These are phyloP conservation scores for Drosophila sp. DNA, from an alignment of 1,140 invertebrate species.

Conservation along the genomic window DNA sequence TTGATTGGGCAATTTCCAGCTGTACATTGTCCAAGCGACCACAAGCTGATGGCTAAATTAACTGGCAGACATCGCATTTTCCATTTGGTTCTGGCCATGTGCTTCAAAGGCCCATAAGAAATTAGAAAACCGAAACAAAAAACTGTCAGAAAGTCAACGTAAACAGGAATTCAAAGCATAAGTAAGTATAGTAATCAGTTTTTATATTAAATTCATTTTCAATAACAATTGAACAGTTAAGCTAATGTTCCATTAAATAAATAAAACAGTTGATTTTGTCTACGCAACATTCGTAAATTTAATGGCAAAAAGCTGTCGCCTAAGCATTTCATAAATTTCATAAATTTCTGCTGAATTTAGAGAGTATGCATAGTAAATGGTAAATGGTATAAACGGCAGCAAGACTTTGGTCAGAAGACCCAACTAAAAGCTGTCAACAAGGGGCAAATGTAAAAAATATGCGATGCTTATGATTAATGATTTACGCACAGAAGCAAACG, in stretches of 20 bases:
- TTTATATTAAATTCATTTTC: not conserved
- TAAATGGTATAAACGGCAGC: conserved; percentile 22
- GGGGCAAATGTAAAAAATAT: conserved; percentile 74
- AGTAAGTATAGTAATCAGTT: too few species aligned
- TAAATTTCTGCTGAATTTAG: conserved; percentile 32
- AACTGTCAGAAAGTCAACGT: not conserved
- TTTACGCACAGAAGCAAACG: conserved; percentile 63
- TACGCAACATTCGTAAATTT: conserved; percentile 14
- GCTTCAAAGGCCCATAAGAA: conserved; percentile 27
- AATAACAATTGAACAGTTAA: conserved; percentile 5
- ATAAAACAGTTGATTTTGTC: conserved; percentile 15
- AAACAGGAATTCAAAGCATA: not conserved
- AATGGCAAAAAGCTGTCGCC: conserved; percentile 5
- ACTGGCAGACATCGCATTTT: conserved; percentile 64
- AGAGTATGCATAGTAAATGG: conserved; percentile 50
- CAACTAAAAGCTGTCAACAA: conserved; percentile 77
- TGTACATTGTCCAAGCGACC: conserved; percentile 61
- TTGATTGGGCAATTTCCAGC: conserved; percentile 71
- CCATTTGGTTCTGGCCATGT: conserved; percentile 33
- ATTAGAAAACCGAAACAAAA: conserved; percentile 32
- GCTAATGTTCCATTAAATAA: not conserved
- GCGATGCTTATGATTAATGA: conserved; percentile 79
- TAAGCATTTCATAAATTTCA: too few species aligned
- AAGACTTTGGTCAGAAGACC: conserved; percentile 29
- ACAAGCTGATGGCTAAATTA: conserved; percentile 71